These are phyloP conservation scores for Allobates femoralis DNA, from an alignment of 2,797 vertebrate genomes.

Conservation along the genomic window DNA sequence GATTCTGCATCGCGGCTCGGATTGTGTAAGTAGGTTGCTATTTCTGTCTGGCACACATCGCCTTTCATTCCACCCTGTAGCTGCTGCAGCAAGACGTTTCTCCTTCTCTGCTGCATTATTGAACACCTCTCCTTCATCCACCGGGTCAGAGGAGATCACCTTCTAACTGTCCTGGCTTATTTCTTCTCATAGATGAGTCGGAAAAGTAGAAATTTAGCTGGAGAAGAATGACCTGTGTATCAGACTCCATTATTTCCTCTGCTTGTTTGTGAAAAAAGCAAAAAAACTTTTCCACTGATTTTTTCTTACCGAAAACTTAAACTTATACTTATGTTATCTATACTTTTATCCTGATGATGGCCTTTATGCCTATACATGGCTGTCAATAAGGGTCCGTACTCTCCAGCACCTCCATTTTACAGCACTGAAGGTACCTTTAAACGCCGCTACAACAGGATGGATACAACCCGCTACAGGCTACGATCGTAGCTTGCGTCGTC, in stretches of 20 bases:
- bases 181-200: not conserved
- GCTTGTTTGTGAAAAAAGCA: not conserved
- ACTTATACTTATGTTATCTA: too few relatives aligned
- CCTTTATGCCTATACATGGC: too few relatives aligned
- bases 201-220: not conserved
- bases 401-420: too few relatives aligned
- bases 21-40: slow-evolving; percentile 42
- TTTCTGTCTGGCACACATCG: slow-evolving; percentile 34
- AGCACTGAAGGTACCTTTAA: too few relatives aligned
- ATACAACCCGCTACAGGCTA: too few relatives aligned
- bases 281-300: too few relatives aligned
- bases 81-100: slow-evolving; percentile 44
- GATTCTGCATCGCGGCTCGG: not conserved
- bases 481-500: too few relatives aligned
- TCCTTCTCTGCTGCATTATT: slow-evolving; percentile 55
- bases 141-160: slow-evolving; percentile 29
- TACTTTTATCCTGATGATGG: too few relatives aligned
- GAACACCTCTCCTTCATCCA: slow-evolving; percentile 30
- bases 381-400: too few relatives aligned
- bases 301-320: too few relatives aligned
- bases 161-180: not conserved
- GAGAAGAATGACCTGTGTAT: not conserved
- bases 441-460: too few relatives aligned
- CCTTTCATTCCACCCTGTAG: slow-evolving; percentile 11
- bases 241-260: not conserved